Conservation (phyloP, 2,888 invertebrate genomes). For the Rhagium mordax region DNA sequence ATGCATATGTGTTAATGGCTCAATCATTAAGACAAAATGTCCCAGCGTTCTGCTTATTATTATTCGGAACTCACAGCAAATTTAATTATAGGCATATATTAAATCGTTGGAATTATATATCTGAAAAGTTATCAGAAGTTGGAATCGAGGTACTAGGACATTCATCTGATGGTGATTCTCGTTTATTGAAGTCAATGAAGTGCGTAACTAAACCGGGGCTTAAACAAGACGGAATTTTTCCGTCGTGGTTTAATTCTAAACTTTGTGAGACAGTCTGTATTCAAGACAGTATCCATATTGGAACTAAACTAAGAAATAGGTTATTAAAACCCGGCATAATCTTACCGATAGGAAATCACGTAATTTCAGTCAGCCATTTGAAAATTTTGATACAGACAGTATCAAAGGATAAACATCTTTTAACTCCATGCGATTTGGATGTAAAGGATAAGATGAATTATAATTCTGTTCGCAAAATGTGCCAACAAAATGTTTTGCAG, state of each 20-base stretch:
- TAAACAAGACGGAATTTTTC: background rate
- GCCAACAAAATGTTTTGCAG: background rate
- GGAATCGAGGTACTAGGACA: background rate
- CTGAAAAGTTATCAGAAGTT: background rate
- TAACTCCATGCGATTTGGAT: background rate
- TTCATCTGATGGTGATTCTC: background rate
- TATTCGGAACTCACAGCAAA: background rate
- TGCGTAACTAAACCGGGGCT: background rate
- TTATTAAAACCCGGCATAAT: conserved; percentile 26
- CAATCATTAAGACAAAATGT: too few relatives aligned
- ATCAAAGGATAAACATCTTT: conserved; percentile 38
- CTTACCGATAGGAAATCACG: conserved; percentile 31
- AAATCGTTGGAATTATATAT: background rate
- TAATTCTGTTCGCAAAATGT: background rate
- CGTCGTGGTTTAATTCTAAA: background rate
- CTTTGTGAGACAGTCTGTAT: background rate
- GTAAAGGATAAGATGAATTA: background rate
- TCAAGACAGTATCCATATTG: conserved; percentile 36
- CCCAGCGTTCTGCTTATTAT: too few relatives aligned
- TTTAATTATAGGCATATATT: background rate
- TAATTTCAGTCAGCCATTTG: conserved; percentile 21
- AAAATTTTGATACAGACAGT: background rate
- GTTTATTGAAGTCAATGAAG: background rate
- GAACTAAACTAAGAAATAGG: conserved; percentile 36
- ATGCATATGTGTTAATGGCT: too few relatives aligned